These are phyloP conservation scores for Potamarius usumacintae DNA, from an alignment of 2,113 vertebrate species.

Conservation along the genomic window DNA sequence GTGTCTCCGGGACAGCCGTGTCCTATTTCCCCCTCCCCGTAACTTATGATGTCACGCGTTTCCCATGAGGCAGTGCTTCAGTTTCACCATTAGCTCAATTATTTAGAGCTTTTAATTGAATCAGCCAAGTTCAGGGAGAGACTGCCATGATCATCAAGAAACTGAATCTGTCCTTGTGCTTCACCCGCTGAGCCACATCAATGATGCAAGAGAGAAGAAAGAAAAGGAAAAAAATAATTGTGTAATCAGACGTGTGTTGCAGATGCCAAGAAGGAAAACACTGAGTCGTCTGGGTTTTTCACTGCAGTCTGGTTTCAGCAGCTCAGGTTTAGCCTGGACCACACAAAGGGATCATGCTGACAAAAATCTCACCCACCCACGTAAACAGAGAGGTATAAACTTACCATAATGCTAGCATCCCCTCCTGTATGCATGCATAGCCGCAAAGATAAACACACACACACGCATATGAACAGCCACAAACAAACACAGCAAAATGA, in stretches of 20 bases:
- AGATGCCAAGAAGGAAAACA: slow-evolving; percentile 28
- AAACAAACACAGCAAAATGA: slow-evolving; percentile 3
- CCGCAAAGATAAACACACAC: slow-evolving; percentile 14
- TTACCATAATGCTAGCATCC: neutral
- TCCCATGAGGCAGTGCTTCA: slow-evolving; percentile 38
- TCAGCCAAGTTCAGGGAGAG: slow-evolving; percentile 29
- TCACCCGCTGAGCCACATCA: slow-evolving; percentile 1
- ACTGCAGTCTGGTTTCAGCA: slow-evolving; percentile 7
- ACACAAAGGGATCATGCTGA: neutral
- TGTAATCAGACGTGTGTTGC: slow-evolving; percentile 31
- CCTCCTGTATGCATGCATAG: neutral
- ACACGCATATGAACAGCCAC: neutral
- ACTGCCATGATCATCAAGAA: slow-evolving; percentile 18
- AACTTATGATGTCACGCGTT: slow-evolving; percentile 55
- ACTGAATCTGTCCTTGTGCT: slow-evolving; percentile 14
- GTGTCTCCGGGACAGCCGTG: slow-evolving; percentile 24
- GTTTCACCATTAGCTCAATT: slow-evolving; percentile 56
- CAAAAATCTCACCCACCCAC: slow-evolving; percentile 12
- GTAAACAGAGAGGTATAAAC: slow-evolving; percentile 13
- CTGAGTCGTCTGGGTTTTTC: neutral
- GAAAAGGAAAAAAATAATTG: slow-evolving; percentile 9
- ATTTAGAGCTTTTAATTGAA: slow-evolving; percentile 58
- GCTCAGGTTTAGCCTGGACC: slow-evolving; percentile 3
- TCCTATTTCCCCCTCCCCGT: slow-evolving; percentile 28
- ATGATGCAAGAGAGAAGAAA: slow-evolving; percentile 36